Conservation (phyloP, 2,113 vertebrate species). For the Raja brachyura region DNA sequence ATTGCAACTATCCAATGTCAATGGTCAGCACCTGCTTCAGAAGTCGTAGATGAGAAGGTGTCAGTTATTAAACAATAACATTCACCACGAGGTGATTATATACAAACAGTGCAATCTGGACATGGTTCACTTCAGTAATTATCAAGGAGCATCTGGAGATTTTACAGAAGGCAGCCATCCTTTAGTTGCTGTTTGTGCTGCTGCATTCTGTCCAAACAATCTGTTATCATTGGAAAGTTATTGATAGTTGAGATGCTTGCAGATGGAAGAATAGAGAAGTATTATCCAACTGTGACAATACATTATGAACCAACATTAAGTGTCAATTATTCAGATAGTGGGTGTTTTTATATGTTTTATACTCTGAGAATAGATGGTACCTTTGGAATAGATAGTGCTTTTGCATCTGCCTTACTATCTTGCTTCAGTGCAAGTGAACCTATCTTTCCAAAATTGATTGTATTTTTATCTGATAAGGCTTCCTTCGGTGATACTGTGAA, state of each 20-base stretch:
- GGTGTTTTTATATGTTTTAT: background rate
- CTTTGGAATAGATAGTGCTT: too few relatives aligned
- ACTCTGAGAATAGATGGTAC: background rate
- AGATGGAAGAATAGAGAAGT: constrained; percentile 22
- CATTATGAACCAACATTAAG: background rate
- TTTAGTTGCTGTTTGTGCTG: background rate
- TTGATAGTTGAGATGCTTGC: constrained; percentile 7
- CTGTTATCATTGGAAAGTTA: constrained; percentile 27
- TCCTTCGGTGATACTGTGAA: background rate
- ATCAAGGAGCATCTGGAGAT: constrained; percentile 32
- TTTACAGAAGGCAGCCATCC: background rate
- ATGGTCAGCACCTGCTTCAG: constrained; percentile 8
- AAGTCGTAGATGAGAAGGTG: background rate
- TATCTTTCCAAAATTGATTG: background rate
- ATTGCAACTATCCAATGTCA: background rate
- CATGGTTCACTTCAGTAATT: constrained; percentile 24
- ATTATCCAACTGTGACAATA: constrained; percentile 4
- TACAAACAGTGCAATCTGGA: constrained; percentile 15
- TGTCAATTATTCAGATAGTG: constrained; percentile 3
- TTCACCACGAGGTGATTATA: constrained; percentile 16
- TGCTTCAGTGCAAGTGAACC: background rate
- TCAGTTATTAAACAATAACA: constrained; percentile 24
- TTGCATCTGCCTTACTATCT: background rate
- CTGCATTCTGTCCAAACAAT: constrained; percentile 23
- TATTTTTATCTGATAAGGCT: background rate